These are phyloP conservation scores for Eilema griseolum DNA, from an alignment of 2,888 invertebrate genomes.

Conservation along the genomic window DNA sequence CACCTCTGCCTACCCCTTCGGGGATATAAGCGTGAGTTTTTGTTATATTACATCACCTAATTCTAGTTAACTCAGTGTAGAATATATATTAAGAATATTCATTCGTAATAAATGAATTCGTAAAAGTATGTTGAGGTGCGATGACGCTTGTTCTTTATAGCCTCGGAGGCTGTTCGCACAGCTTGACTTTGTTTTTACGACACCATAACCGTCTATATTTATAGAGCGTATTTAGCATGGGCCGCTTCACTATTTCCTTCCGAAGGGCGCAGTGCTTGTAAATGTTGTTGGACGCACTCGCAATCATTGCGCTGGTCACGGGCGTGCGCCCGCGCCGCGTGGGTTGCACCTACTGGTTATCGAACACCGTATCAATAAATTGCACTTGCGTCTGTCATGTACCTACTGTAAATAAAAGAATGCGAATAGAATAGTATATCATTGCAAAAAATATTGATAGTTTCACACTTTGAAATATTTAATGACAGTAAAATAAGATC, in stretches of 20 bases:
- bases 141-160: slow-evolving; percentile 74
- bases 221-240: slow-evolving; percentile 81
- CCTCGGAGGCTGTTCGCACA: slow-evolving; percentile 73
- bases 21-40: no score
- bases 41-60: no score
- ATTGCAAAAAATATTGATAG: slow-evolving; percentile 74
- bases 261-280: slow-evolving; percentile 73
- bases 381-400: slow-evolving; percentile 81
- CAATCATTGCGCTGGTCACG: slow-evolving; percentile 61
- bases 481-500: slow-evolving; percentile 34
- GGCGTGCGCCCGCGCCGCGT: slow-evolving; percentile 66
- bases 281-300: slow-evolving; percentile 61
- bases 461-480: not conserved
- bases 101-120: slow-evolving; percentile 56
- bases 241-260: slow-evolving; percentile 74
- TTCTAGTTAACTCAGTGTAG: not conserved
- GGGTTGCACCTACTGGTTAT: slow-evolving; percentile 83
- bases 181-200: slow-evolving; percentile 84
- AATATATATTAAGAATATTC: slow-evolving; percentile 20
- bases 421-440: slow-evolving; percentile 66
- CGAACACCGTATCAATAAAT: slow-evolving; percentile 84
- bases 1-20: no score
- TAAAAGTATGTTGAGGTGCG: slow-evolving; percentile 57
- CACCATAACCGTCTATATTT: slow-evolving; percentile 80
- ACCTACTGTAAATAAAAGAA: slow-evolving; percentile 83